phyloP scores from a whole-genome alignment of 2,797 vertebrate genomes.

The Spinus olivaceus region DNA sequence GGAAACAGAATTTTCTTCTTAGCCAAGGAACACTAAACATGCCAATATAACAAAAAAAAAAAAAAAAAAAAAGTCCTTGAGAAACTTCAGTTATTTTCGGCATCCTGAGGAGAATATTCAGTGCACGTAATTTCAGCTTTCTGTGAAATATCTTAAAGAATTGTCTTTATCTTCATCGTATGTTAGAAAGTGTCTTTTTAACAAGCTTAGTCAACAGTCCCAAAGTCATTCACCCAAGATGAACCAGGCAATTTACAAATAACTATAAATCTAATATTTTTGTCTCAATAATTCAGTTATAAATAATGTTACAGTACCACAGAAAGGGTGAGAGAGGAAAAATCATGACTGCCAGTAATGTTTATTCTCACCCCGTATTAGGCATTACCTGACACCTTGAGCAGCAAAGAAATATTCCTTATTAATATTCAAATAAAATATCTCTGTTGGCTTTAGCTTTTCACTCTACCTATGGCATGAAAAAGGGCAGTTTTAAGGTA shows the following conservation, averaged over 20 bases:
- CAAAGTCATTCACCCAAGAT: not conserved
- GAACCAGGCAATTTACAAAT: not conserved
- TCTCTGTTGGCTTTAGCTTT: not conserved
- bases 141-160: not conserved
- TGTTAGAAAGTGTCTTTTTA: not conserved
- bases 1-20: not conserved
- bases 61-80: not conserved
- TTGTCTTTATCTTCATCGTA: not conserved
- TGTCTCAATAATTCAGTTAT: not conserved
- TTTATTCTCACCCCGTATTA: not conserved
- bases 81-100: not conserved
- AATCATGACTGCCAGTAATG: not conserved
- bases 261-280: not conserved
- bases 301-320: not conserved
- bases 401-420: not conserved
- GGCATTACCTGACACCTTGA: not conserved
- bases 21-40: not conserved
- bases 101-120: not conserved
- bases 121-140: not conserved
- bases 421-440: not conserved
- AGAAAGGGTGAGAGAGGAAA: not conserved
- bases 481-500: not conserved
- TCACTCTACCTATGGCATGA: not conserved
- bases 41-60: not conserved
- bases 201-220: not conserved